Conservation (phyloP, 2,113 vertebrate genomes). For the Rousettus leschenaultii region DNA sequence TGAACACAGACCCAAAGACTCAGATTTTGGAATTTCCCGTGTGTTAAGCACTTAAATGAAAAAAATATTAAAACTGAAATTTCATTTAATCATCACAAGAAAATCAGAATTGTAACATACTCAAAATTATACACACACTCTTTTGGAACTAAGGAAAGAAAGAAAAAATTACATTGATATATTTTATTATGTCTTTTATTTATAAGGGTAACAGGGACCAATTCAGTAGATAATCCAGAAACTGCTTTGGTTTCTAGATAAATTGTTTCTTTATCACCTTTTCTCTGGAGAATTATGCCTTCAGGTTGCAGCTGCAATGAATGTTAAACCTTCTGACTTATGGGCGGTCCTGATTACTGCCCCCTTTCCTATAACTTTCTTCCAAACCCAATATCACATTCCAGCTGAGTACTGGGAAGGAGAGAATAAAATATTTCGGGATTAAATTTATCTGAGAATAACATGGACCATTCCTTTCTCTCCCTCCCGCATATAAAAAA, state of each 20-base stretch:
- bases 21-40: not conserved
- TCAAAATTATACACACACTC: not conserved
- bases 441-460: not conserved
- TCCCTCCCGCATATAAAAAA: not conserved
- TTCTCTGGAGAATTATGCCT: slow-evolving; percentile 68
- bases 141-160: not conserved
- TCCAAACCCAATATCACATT: not conserved
- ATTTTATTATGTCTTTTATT: not conserved
- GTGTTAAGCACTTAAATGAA: not conserved
- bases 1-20: not conserved
- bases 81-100: not conserved
- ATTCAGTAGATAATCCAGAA: slow-evolving; percentile 67
- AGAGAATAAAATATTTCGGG: not conserved
- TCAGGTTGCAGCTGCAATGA: slow-evolving; percentile 59
- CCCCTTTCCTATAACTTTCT: not conserved
- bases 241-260: slow-evolving; percentile 74
- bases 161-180: not conserved
- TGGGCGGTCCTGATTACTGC: slow-evolving; percentile 63
- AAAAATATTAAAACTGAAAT: slow-evolving; percentile 15
- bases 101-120: not conserved
- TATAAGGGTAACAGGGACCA: not conserved
- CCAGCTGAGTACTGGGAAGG: not conserved
- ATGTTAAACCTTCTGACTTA: slow-evolving; percentile 69
- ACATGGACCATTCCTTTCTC: not conserved
- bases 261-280: slow-evolving; percentile 42